phyloP scores from a whole-genome alignment of 2,888 invertebrate species.

The Tenodera sinensis region DNA sequence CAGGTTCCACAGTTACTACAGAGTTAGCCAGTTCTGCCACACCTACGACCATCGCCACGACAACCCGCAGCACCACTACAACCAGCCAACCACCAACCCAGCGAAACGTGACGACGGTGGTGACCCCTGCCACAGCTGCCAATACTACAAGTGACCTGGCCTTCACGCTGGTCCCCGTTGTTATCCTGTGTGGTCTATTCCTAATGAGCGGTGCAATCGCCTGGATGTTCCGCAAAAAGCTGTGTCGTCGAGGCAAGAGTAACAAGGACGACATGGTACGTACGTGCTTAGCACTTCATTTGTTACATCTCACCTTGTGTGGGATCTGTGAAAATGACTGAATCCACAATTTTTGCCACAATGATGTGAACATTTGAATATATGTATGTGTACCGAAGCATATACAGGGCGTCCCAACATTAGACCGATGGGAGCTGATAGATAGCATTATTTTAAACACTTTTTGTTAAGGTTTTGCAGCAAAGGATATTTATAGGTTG shows the following conservation, averaged over 20 bases:
- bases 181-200: constrained; percentile 66
- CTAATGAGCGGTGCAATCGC: constrained; percentile 63
- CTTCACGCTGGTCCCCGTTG: constrained; percentile 66
- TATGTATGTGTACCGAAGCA: too few relatives aligned
- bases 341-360: too few relatives aligned
- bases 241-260: constrained; percentile 61
- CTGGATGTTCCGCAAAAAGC: constrained; percentile 67
- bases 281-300: constrained; percentile 23
- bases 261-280: constrained; percentile 73
- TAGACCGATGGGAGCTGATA: too few relatives aligned
- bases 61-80: constrained; percentile 39
- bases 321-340: too few relatives aligned
- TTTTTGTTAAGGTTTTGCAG: too few relatives aligned
- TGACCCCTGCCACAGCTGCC: background rate
- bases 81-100: constrained; percentile 33
- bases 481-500: too few relatives aligned
- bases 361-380: too few relatives aligned
- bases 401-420: too few relatives aligned
- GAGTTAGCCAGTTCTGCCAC: too few relatives aligned
- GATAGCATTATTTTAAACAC: too few relatives aligned
- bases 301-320: too few relatives aligned
- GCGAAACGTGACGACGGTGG: background rate
- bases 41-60: background rate
- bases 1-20: too few relatives aligned
- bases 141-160: constrained; percentile 38